These are phyloP conservation scores for Onychostoma macrolepis DNA, from an alignment of 2,113 vertebrate genomes.

Conservation along the genomic window DNA sequence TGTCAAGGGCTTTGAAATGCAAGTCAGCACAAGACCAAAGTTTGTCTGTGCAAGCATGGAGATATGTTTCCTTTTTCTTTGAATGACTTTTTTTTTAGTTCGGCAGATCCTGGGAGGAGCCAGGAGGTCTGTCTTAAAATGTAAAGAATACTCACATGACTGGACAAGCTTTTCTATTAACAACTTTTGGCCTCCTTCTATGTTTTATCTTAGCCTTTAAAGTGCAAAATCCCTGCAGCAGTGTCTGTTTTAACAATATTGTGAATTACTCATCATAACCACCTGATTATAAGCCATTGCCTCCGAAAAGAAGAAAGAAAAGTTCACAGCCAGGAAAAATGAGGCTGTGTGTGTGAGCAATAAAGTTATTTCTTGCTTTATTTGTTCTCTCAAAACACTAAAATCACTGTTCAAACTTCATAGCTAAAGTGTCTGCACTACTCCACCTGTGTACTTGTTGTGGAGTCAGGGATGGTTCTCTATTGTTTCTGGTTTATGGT, in stretches of 20 bases:
- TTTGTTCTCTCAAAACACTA: background rate
- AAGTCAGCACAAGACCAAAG: constrained; percentile 80
- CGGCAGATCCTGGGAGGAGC: constrained; percentile 78
- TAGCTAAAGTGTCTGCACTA: constrained; percentile 4
- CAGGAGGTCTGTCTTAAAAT: constrained; percentile 68
- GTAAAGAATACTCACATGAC: constrained; percentile 76
- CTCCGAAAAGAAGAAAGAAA: constrained; percentile 22
- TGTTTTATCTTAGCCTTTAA: constrained; percentile 55
- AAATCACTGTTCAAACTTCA: background rate
- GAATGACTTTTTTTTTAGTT: constrained; percentile 66
- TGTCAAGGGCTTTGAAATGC: constrained; percentile 72
- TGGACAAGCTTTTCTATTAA: constrained; percentile 76
- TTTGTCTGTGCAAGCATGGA: constrained; percentile 70
- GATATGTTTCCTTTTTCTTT: constrained; percentile 69
- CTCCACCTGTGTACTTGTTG: background rate
- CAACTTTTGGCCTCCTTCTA: constrained; percentile 52
- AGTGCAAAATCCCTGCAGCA: constrained; percentile 63
- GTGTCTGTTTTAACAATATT: constrained; percentile 69
- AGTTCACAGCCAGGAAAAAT: constrained; percentile 1
- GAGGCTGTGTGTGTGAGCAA: background rate
- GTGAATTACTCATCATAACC: constrained; percentile 77
- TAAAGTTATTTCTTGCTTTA: background rate
- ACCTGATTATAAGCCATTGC: constrained; percentile 73
- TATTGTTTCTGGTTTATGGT: constrained; percentile 62
- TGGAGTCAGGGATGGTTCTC: constrained; percentile 35